phyloP scores from a whole-genome alignment of 1,140 invertebrate genomes.

The Ditylenchus dipsaci region DNA sequence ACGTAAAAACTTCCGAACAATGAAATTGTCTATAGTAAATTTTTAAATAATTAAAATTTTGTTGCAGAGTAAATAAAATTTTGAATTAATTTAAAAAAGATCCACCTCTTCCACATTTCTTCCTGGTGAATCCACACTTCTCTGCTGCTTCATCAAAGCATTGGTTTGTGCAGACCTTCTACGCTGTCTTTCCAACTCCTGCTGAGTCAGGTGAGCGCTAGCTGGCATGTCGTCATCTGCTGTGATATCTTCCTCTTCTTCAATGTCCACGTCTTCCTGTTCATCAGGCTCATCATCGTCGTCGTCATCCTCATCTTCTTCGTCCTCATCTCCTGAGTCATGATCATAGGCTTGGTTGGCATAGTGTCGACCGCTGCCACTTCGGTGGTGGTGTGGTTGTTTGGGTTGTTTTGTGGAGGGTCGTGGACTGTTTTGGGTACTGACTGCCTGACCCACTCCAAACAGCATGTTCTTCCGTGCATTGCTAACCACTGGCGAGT shows the following conservation, averaged over 20 bases:
- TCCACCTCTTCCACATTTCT: slow-evolving; percentile 46
- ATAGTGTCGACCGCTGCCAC: slow-evolving; percentile 12
- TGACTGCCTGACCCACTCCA: slow-evolving; percentile 2
- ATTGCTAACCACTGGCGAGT: not conserved
- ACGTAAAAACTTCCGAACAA: slow-evolving; percentile 54
- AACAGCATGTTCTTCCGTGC: not conserved
- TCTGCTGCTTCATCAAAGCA: not conserved
- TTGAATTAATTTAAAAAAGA: no score
- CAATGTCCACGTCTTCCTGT: slow-evolving; percentile 25
- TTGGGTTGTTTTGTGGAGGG: slow-evolving; percentile 7
- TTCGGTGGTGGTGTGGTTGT: slow-evolving; percentile 10
- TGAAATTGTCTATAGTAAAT: slow-evolving; percentile 42
- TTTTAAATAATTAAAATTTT: no score
- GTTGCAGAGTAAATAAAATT: no score
- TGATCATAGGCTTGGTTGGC: slow-evolving; percentile 4
- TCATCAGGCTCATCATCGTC: slow-evolving; percentile 17
- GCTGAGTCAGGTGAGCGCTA: no score
- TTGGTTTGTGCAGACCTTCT: not conserved
- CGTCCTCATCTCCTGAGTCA: not conserved
- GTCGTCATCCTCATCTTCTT: slow-evolving; percentile 4
- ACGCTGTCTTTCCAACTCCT: not conserved
- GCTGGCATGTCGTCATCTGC: slow-evolving; percentile 6
- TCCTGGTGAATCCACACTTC: slow-evolving; percentile 34
- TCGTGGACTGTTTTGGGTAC: not conserved
- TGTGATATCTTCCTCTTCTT: slow-evolving; percentile 1